Evolutionary conservation across 1,140 invertebrate genomes (phyloP).

Genomic region (Zaprionus lachaisei): DNA sequence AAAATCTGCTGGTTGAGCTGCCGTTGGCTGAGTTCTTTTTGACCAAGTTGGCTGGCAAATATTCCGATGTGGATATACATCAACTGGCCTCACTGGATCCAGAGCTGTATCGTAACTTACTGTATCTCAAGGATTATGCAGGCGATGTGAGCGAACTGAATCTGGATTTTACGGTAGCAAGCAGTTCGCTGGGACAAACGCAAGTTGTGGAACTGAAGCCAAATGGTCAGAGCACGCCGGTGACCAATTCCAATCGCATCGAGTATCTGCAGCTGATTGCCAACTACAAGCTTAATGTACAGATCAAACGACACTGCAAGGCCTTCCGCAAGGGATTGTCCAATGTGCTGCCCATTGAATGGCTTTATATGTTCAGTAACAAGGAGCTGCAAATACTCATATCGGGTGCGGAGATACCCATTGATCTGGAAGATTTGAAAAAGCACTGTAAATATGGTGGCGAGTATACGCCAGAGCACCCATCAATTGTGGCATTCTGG

Average conservation of each 20-base stretch:
- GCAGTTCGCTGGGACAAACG: slow-evolving; percentile 95
- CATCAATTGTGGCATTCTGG: slow-evolving; percentile 92
- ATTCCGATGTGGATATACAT: slow-evolving; percentile 95
- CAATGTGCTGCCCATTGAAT: slow-evolving; percentile 95
- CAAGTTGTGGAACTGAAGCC: slow-evolving; percentile 95
- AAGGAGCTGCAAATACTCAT: slow-evolving; percentile 97
- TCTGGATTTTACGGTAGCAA: slow-evolving; percentile 97
- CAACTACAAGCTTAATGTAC: slow-evolving; percentile 97
- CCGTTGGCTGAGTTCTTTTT: slow-evolving; percentile 97
- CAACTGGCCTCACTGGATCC: slow-evolving; percentile 97
- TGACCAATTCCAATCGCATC: slow-evolving; percentile 96
- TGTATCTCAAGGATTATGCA: slow-evolving; percentile 93
- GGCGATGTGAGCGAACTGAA: slow-evolving; percentile 92
- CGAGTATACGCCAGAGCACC: slow-evolving; percentile 93
- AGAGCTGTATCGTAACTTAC: slow-evolving; percentile 94
- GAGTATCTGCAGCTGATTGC: slow-evolving; percentile 99
- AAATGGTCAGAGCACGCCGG: slow-evolving; percentile 94
- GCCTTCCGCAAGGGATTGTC: slow-evolving; percentile 94
- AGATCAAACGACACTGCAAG: slow-evolving; percentile 94
- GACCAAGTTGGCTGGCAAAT: slow-evolving; percentile 92
- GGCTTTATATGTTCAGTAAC: slow-evolving; percentile 97
- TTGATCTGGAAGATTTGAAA: slow-evolving; percentile 95
- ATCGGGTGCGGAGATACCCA: slow-evolving; percentile 95
- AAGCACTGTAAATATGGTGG: slow-evolving; percentile 93
- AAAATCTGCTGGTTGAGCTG: slow-evolving; percentile 96